Conservation (phyloP, 2,113 vertebrate genomes). For the Pelecanoides urinatrix region DNA sequence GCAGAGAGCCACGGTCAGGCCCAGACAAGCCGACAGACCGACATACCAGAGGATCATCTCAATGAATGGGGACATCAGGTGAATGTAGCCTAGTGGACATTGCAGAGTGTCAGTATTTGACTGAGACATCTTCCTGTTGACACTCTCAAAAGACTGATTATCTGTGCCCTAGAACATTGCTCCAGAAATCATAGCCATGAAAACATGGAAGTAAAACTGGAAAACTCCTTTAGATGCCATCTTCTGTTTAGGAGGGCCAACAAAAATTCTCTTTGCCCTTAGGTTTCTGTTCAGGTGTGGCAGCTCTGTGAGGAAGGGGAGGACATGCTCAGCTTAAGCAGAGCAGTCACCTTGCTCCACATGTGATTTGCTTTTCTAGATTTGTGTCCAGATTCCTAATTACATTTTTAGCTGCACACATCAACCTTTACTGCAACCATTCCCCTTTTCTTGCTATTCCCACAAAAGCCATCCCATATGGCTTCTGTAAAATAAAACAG, state of each 20-base stretch:
- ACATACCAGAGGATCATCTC: constrained; percentile 96
- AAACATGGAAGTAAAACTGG: background rate
- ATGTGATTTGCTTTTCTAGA: background rate
- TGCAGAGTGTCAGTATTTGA: background rate
- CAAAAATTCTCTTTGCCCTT: background rate
- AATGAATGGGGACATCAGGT: constrained; percentile 93
- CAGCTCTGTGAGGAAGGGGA: background rate
- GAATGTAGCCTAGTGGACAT: constrained; percentile 87
- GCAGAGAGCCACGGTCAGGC: constrained; percentile 89
- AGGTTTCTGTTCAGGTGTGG: background rate
- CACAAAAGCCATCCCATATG: background rate
- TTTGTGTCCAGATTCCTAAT: background rate
- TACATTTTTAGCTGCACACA: background rate
- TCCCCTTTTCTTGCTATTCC: background rate
- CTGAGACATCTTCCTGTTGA: background rate
- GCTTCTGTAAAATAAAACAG: background rate
- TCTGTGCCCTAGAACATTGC: fast-evolving
- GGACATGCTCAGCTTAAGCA: background rate
- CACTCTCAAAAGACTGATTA: background rate
- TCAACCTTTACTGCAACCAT: background rate
- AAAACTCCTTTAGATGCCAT: background rate
- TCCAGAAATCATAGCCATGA: background rate
- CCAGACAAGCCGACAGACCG: constrained; percentile 89
- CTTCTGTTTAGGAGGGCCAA: background rate
- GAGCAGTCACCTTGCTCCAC: background rate